phyloP scores from a whole-genome alignment of 2,888 invertebrate genomes.

The Nowickia ferox region DNA sequence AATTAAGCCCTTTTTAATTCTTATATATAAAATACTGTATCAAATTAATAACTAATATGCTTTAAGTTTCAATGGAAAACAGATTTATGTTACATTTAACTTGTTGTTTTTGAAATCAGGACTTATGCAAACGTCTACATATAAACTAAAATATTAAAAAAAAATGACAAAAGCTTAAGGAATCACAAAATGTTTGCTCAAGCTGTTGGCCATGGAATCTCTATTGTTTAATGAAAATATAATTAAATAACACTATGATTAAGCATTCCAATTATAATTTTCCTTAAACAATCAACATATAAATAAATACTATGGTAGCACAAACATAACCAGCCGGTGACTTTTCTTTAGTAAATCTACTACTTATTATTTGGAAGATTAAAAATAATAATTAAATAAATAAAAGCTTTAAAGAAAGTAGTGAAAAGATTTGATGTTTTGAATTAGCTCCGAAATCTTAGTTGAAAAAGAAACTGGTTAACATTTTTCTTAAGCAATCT shows the following conservation, averaged over 20 bases:
- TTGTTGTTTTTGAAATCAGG: not conserved
- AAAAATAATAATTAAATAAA: constrained; percentile 10
- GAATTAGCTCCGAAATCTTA: too few species aligned
- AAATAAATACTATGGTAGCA: not conserved
- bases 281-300: constrained; percentile 4
- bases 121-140: not conserved
- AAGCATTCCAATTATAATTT: constrained; percentile 17
- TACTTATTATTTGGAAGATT: not conserved
- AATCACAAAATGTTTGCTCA: constrained; percentile 6
- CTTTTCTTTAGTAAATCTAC: not conserved
- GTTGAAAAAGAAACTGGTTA: too few species aligned
- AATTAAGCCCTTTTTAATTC: not conserved
- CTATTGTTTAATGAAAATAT: constrained; percentile 22
- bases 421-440: too few species aligned
- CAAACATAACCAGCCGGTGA: constrained; percentile 11
- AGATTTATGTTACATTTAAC: not conserved
- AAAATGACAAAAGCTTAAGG: not conserved
- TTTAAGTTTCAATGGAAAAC: not conserved
- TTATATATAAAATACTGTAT: not conserved
- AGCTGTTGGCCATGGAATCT: not conserved
- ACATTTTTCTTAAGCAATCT: too few species aligned
- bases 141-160: not conserved
- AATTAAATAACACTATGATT: constrained; percentile 27
- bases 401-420: not conserved
- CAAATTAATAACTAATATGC: constrained; percentile 6